phyloP scores from a whole-genome alignment of 1,140 invertebrate species.

The Danaus melanippus region DNA sequence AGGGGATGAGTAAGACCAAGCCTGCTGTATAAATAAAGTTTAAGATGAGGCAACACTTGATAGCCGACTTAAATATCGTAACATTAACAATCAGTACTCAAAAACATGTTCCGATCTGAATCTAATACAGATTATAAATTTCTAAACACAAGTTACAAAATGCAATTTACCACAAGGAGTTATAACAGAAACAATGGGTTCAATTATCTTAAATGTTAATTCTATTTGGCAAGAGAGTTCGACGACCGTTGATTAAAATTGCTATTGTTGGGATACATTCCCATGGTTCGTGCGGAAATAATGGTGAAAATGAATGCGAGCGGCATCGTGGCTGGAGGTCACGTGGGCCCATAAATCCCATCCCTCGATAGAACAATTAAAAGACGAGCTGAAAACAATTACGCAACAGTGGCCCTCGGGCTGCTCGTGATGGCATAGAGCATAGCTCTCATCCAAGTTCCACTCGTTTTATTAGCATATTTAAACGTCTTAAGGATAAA shows the following conservation, averaged over 20 bases:
- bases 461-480: no score
- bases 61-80: no score
- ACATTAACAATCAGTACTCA: no score
- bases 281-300: slow-evolving; percentile 60
- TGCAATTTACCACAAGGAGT: slow-evolving; percentile 5
- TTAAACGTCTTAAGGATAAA: no score
- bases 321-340: slow-evolving; percentile 50
- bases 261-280: slow-evolving; percentile 41
- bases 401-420: slow-evolving; percentile 58
- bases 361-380: slow-evolving; percentile 70
- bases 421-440: slow-evolving; percentile 51
- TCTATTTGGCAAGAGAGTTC: slow-evolving; percentile 41
- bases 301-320: slow-evolving; percentile 58
- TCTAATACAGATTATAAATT: slow-evolving; percentile 11
- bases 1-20: no score
- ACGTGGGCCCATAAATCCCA: slow-evolving; percentile 64
- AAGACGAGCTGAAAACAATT: slow-evolving; percentile 71
- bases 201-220: slow-evolving; percentile 47
- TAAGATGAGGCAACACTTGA: no score
- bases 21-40: no score
- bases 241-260: slow-evolving; percentile 53
- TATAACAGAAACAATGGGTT: slow-evolving; percentile 41
- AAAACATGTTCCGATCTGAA: no score
- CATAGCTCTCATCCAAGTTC: slow-evolving; percentile 2
- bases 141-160: slow-evolving; percentile 8